These are phyloP conservation scores for Halocynthia aurantium DNA, from an alignment of 23 tunicate genomes.

Conservation along the genomic window DNA sequence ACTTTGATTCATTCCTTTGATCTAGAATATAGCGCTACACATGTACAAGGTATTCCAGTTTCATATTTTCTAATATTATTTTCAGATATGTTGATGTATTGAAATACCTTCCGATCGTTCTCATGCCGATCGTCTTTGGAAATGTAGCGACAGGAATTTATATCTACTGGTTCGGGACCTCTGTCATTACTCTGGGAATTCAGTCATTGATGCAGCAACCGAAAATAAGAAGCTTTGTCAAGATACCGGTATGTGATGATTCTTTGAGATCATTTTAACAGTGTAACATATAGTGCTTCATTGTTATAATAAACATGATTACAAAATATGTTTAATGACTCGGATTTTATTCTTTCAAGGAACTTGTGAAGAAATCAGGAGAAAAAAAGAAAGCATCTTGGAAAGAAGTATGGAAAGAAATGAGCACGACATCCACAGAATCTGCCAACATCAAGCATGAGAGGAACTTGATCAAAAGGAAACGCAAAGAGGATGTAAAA, in stretches of 20 bases:
- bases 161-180: constrained; percentile 44
- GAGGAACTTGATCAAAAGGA: constrained; percentile 1
- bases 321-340: no score
- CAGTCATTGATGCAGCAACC: constrained; percentile 11
- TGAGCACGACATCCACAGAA: not conserved
- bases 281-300: no score
- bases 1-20: no score
- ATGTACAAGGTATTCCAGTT: no score
- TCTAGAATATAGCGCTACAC: no score
- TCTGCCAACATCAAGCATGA: not conserved
- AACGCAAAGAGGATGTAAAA: constrained; percentile 31
- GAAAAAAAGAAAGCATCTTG: no score
- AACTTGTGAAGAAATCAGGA: no score
- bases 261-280: no score
- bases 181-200: constrained; percentile 20
- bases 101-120: constrained; percentile 23
- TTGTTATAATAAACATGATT: no score
- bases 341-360: no score
- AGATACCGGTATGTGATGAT: constrained; percentile 47
- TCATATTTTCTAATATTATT: not conserved
- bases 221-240: constrained; percentile 17
- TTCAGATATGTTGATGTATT: not conserved
- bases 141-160: constrained; percentile 26
- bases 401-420: no score
- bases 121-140: constrained; percentile 53